Evolutionary conservation across 1,140 invertebrate genomes (phyloP), one percentile per base, ranked within the genome.

Genomic region (Lordiphosa mommai): DNA sequence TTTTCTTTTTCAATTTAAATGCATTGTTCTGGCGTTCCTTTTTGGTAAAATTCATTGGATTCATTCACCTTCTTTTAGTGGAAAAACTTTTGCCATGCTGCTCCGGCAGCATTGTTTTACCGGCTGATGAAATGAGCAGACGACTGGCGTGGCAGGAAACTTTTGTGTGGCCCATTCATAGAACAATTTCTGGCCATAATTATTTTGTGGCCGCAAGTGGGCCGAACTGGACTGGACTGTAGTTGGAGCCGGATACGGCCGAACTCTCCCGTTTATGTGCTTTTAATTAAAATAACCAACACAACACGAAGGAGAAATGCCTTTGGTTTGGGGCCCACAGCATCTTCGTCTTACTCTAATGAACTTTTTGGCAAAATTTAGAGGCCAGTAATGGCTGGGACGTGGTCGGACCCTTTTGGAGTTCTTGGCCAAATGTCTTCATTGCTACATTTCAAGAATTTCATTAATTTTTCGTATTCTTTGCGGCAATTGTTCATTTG

Each of bases 241-340:
- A 47, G 37, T 5, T 4, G 6, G 5, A 0, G 6, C 66, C 30
- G 63, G 63, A 50, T 43, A 58, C 17, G 60, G 46, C 60, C 51
- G 36, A 49, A 23, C 20, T 23, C 20, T 23, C 53, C 47, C 64
- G 65, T 69, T 69, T 69, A 69, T 69, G 66, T 69, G 56, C 66
- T 69, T 69, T 69, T 69, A 69, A 69, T 69, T 69, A 69, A 69
- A 69, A 69, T 69, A 69, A 61, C 66, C 66, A 69, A 69, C 66
- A 69, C 49, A 69, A 68, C 56, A 69, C 49, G 37, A 29, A 46
- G 34, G 10, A 38, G 46, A n/a, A 37, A 20, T 4, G 14, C n/a
- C 3, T 10, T 10, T 5, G 12, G 8, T 17, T n/a, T 0, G 23
- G 46, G 27, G n/a, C 3, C n/a, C n/a, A n/a, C 13, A 30, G 36